Evolutionary conservation across 2,797 vertebrate genomes (phyloP), one percentile per base, ranked within the genome.

Genomic region (Notamacropus eugenii): DNA sequence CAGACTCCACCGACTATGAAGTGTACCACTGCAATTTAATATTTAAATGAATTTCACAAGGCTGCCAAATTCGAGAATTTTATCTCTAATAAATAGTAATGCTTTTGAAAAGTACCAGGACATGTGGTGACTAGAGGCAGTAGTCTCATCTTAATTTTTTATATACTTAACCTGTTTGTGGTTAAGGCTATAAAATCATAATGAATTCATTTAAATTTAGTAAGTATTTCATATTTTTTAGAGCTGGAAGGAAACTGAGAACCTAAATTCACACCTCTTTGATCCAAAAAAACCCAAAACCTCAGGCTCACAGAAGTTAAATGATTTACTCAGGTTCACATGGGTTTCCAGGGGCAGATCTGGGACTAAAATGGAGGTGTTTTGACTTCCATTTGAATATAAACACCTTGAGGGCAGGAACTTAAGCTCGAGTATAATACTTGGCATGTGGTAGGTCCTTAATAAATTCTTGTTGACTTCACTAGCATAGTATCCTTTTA

Each of bases 21-120:
- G 67, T 40, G 55, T 27, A 4, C 56, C 57, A 56, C 29, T n/a
- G 40, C 3, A 91, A 90, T 90, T 24, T 59, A 58, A 55, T 24
- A 91, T 90, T 94, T 50, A 90, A 46, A 96, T 95, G 92, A 12
- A 57, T 90, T 96, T 96, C 93, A 82, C 74, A 24, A 82, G 40
- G n/a, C 54, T 95, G 95, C 54, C 40, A 74, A 93, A 95, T 92
- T 92, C 90, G 50, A 82, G 13, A 74, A 11, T 82, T 57, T 97
- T 96, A 94, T 92, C 82, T 93, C 90, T 12, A 94, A 62, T 57
- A 31, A 95, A 90, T 46, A 93, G 50, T 87, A 50, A 57, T 55
- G 55, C 1, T 90, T 93, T 92, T 93, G 50, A 29, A 34, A 91
- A 52, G 11, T 93, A 54, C 91, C 91, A 95, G 46, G 90, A 90